Evolutionary conservation across 2,797 vertebrate genomes (phyloP).

Genomic region (Acanthis flammea): DNA sequence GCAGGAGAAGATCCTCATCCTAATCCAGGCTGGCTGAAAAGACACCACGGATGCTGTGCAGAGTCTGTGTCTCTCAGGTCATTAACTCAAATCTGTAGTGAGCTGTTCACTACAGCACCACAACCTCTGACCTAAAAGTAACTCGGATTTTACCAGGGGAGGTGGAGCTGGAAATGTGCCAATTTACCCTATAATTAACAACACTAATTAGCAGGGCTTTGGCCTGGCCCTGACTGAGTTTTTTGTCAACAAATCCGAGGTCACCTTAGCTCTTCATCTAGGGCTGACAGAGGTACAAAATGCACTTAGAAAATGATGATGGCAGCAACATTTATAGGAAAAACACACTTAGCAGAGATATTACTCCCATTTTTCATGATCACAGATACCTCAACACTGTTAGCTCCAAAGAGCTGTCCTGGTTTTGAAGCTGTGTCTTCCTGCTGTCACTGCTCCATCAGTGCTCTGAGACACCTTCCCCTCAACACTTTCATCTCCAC

Average conservation of each 20-base stretch:
- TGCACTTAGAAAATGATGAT: neutral
- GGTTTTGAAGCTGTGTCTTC: neutral
- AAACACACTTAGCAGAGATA: neutral
- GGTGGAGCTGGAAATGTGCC: neutral
- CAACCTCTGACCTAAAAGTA: neutral
- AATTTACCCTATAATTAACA: neutral
- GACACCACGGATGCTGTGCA: neutral
- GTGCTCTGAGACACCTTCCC: neutral
- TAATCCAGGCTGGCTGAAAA: neutral
- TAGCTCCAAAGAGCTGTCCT: neutral
- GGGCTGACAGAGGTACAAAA: neutral
- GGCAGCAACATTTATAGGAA: neutral
- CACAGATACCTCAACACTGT: neutral
- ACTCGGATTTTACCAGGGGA: rapidly evolving
- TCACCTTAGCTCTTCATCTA: neutral
- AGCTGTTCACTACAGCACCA: neutral
- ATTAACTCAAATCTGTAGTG: neutral
- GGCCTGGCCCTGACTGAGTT: neutral
- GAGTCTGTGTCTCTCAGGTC: neutral
- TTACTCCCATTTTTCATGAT: constrained; percentile 29
- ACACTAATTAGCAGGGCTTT: neutral
- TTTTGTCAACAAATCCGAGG: neutral
- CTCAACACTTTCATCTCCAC: neutral
- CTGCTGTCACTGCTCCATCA: neutral
- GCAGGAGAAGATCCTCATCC: neutral